Base-by-base conservation (phyloP, 2,888 invertebrate species). In the Ditula angustiorana region DNA sequence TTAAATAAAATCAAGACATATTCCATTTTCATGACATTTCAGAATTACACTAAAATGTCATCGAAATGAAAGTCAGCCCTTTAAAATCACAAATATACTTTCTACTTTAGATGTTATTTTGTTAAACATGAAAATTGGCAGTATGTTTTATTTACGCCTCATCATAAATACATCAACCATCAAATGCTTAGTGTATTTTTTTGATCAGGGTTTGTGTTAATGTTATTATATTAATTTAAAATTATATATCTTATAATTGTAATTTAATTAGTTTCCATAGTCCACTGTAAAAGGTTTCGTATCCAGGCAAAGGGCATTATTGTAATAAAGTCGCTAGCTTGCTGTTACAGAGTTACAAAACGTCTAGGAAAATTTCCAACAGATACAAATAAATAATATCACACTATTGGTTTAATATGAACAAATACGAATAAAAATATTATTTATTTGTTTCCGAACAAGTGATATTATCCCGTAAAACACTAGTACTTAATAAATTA, bases 111-210 rank as follows among this genome's bases (percentile, higher is more conserved):
- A 26, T 28, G 37, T 33, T 46, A 35, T 41, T 19, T 57, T 62
- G 37, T 50, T 67, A 67, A 69, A 70, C 58, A 71, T 72, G 80
- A 80, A 79, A 77, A 82, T 84, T 85, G 85, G 85, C 86, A 85
- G 83, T 83, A 81, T 72, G 75, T 75, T 73, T 68, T 67, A 57
- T 57, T 57, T 35, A 23, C 23, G n/a, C 11, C 24, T 58, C 19
- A 13, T 24, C 19, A 50, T 33, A 44, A 50, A 58, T 35, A 35
- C 35, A 19, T 13, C 11, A 50, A 19, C 30, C 35, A 19, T 53
- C 23, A 21, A 52, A 35, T 33, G 53, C 23, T 13, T 21, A n/a
- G 35, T 26, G 37, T 26, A 23, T 23, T 8, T 16, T n/a, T 41
- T 19, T 23, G 23, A 30, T 13, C 26, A 55, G 16, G 41, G 7